These are phyloP conservation scores for Elaphurus davidianus DNA, from an alignment of 2,113 vertebrate genomes.

Conservation along the genomic window DNA sequence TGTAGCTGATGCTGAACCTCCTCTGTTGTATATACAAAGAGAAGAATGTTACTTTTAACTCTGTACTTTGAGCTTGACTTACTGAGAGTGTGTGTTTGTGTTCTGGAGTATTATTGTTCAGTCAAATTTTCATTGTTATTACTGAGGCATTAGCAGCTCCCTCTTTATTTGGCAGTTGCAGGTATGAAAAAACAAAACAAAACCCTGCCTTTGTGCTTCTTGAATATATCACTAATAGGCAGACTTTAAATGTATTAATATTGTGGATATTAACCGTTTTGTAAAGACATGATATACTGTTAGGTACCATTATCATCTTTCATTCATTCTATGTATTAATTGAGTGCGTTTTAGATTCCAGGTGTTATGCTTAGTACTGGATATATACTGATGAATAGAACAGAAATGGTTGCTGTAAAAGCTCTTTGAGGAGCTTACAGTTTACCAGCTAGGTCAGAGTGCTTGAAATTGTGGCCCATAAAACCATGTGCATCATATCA, in stretches of 20 bases:
- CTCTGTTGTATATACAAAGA: neutral
- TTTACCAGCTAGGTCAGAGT: neutral
- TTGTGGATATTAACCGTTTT: neutral
- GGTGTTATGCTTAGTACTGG: neutral
- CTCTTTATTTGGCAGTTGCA: neutral
- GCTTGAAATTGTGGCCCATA: neutral
- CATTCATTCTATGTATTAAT: neutral
- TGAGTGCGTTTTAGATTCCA: neutral
- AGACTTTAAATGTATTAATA: neutral
- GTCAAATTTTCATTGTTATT: conserved; percentile 4
- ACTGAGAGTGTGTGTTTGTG: neutral
- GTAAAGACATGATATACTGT: neutral
- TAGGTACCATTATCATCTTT: neutral
- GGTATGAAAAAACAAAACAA: neutral
- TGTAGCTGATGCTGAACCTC: neutral
- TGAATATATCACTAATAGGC: neutral
- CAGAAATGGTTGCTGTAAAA: neutral
- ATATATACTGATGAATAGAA: neutral
- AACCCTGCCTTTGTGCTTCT: neutral
- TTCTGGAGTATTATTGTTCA: neutral
- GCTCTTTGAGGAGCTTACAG: neutral
- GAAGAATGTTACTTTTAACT: conserved; percentile 30
- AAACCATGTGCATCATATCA: neutral
- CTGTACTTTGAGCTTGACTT: neutral
- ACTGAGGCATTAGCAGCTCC: neutral